Conservation (phyloP, 2,888 invertebrate species). For the Netelia melanura region DNA sequence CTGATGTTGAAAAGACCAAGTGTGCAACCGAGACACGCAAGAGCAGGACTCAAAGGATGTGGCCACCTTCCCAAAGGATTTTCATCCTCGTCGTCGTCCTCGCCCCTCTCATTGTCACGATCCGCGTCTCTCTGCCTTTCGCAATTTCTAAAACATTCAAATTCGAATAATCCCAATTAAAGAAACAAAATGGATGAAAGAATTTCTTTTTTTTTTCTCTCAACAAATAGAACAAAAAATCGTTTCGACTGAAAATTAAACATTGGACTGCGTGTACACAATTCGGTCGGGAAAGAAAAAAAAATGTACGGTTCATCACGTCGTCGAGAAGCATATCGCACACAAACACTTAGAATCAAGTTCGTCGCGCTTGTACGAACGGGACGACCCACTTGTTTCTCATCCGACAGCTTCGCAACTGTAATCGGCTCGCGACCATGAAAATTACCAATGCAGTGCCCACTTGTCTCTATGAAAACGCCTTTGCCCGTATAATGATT, state of each 20-base stretch:
- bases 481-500: slow-evolving; percentile 52
- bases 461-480: slow-evolving; percentile 15
- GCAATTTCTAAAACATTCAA: slow-evolving; percentile 84
- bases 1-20: slow-evolving; percentile 95
- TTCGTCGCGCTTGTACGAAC: slow-evolving; percentile 32
- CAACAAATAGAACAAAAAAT: too few species aligned
- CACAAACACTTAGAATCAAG: slow-evolving; percentile 1
- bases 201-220: not conserved
- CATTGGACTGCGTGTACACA: not conserved
- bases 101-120: slow-evolving; percentile 82
- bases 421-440: slow-evolving; percentile 64
- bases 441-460: slow-evolving; percentile 58
- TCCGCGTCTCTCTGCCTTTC: slow-evolving; percentile 85
- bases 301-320: slow-evolving; percentile 16
- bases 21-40: slow-evolving; percentile 94
- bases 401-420: slow-evolving; percentile 53
- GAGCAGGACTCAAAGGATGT: slow-evolving; percentile 90
- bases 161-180: not conserved
- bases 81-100: slow-evolving; percentile 84
- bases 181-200: not conserved
- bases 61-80: slow-evolving; percentile 89
- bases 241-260: not conserved
- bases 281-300: not conserved
- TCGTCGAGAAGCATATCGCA: slow-evolving; percentile 42
- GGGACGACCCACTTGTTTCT: slow-evolving; percentile 60